Evolutionary conservation across 2,113 vertebrate species (phyloP).

Genomic region (Willisornis vidua): DNA sequence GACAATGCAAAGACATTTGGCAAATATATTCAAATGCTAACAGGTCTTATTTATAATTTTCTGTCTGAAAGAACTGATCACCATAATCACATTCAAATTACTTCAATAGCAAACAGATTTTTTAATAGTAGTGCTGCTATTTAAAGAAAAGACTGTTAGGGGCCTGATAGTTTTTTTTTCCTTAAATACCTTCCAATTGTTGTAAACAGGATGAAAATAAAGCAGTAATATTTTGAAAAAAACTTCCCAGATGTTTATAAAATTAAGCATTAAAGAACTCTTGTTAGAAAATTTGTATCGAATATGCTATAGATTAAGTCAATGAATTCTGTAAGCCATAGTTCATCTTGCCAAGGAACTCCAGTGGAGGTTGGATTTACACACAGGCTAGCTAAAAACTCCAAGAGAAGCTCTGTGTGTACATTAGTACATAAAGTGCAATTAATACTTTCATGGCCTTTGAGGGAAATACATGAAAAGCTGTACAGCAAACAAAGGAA

Average conservation of each 20-base stretch:
- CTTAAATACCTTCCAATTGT: neutral
- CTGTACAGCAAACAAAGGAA: neutral
- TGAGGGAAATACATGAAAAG: neutral
- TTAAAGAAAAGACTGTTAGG: neutral
- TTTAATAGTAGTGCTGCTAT: neutral
- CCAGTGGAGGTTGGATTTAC: neutral
- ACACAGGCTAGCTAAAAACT: neutral
- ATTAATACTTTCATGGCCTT: neutral
- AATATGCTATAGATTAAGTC: neutral
- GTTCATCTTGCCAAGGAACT: neutral
- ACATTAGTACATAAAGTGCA: neutral
- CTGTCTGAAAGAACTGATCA: constrained; percentile 3
- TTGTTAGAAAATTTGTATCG: neutral
- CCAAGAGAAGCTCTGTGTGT: neutral
- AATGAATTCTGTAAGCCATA: neutral
- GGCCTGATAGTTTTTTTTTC: neutral
- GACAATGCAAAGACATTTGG: neutral
- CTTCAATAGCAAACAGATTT: neutral
- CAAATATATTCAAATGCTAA: neutral
- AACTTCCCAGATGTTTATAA: neutral
- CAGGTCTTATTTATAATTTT: neutral
- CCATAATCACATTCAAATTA: constrained; percentile 22
- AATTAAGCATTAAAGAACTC: neutral
- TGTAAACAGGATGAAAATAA: neutral
- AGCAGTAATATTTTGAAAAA: neutral